Evolutionary conservation across 2,113 vertebrate species (phyloP).

Genomic region (Tachysurus vachellii): DNA sequence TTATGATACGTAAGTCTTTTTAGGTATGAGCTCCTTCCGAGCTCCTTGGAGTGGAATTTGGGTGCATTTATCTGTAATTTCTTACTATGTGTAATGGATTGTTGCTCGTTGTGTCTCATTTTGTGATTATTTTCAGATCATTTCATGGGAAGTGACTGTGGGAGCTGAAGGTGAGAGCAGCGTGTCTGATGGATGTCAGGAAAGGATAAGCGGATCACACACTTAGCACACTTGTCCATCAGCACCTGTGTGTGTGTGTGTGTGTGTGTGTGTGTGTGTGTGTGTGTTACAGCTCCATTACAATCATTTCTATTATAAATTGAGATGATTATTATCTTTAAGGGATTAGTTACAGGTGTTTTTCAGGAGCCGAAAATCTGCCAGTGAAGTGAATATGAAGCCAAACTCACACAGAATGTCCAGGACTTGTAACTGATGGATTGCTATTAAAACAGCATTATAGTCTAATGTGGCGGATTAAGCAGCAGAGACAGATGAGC

Average conservation of each 20-base stretch:
- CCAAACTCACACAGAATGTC: not conserved
- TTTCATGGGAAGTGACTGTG: not conserved
- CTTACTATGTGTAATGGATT: not conserved
- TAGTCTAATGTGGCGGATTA: constrained; percentile 1
- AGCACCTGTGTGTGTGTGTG: not conserved
- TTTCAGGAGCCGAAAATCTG: not conserved
- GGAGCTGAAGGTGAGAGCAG: not conserved
- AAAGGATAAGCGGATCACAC: not conserved
- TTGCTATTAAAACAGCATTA: not conserved
- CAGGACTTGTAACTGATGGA: not conserved
- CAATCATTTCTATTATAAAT: not conserved
- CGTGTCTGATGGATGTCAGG: constrained; percentile 9
- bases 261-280: not conserved
- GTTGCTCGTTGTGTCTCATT: not conserved
- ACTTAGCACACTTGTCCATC: not conserved
- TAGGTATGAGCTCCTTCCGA: too few relatives aligned
- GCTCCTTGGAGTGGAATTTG: too few relatives aligned
- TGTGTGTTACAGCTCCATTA: not conserved
- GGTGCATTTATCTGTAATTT: too few relatives aligned
- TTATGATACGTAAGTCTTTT: too few relatives aligned
- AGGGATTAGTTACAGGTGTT: not conserved
- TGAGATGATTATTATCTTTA: not conserved
- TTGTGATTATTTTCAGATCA: constrained; percentile 9
- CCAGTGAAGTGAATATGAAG: not conserved
- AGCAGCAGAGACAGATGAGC: not conserved